These are phyloP conservation scores for Champsocephalus esox DNA, from an alignment of 2,797 vertebrate genomes.

Conservation along the genomic window DNA sequence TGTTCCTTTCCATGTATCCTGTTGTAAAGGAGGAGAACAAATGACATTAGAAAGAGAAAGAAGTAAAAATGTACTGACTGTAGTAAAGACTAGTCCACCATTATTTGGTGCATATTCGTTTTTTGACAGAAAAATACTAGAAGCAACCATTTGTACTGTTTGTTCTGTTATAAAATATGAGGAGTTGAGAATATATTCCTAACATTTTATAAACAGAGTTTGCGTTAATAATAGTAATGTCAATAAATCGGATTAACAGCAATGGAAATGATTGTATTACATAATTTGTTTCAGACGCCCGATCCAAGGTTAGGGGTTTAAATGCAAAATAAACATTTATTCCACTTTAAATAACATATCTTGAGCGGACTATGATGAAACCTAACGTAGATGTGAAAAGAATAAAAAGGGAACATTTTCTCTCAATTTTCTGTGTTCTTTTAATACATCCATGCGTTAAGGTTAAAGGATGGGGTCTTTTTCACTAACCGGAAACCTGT, in stretches of 20 bases:
- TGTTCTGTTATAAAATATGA: conserved; percentile 2
- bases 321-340: background rate
- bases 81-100: background rate
- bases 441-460: no score
- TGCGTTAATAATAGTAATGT: background rate
- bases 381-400: no score
- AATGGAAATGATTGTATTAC: no score
- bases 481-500: conserved; percentile 60
- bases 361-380: background rate
- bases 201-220: background rate
- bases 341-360: background rate
- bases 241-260: conserved; percentile 15
- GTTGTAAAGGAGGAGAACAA: conserved; percentile 29
- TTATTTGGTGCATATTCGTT: conserved; percentile 8
- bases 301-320: background rate
- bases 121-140: conserved; percentile 1
- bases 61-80: background rate
- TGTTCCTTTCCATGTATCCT: conserved; percentile 16
- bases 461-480: background rate
- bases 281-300: background rate
- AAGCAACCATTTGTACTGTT: background rate
- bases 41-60: conserved; percentile 1
- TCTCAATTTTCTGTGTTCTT: background rate
- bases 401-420: background rate
- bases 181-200: conserved; percentile 1